A percentile compares a stretch with the other conserved stretches of the same genome.
Evolutionary conservation across 2,888 invertebrate species (phyloP).

Genomic region (Busseola fusca): DNA sequence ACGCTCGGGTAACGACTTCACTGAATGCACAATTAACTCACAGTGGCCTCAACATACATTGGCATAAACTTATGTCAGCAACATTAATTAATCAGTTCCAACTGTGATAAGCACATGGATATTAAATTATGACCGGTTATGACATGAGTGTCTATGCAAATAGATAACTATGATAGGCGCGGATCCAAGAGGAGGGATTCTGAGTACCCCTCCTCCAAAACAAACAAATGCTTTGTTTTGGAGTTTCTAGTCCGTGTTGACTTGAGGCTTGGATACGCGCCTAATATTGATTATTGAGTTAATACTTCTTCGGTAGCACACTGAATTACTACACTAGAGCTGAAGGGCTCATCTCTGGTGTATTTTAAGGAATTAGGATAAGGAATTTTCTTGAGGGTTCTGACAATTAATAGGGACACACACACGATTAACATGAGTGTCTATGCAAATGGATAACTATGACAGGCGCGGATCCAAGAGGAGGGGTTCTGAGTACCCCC

Average conservation of each 20-base stretch:
- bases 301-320: too few species aligned
- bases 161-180: slow-evolving; percentile 29
- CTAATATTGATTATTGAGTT: not conserved
- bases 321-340: too few species aligned
- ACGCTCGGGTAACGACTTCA: slow-evolving; percentile 15
- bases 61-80: not conserved
- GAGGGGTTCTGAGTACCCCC: too few species aligned
- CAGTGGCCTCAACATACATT: not conserved
- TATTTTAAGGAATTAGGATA: too few species aligned
- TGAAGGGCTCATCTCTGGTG: too few species aligned
- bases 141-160: slow-evolving; percentile 11
- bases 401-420: too few species aligned
- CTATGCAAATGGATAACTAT: too few species aligned
- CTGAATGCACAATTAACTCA: not conserved
- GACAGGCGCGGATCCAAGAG: too few species aligned
- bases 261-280: slow-evolving; percentile 36
- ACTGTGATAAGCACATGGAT: slow-evolving; percentile 13
- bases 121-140: slow-evolving; percentile 9
- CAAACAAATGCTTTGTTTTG: slow-evolving; percentile 17
- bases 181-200: slow-evolving; percentile 27
- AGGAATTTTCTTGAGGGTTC: too few species aligned
- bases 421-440: too few species aligned
- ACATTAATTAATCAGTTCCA: not conserved
- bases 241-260: slow-evolving; percentile 8
- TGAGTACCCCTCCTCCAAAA: slow-evolving; percentile 19